phyloP scores from a whole-genome alignment of 2,888 invertebrate genomes.

The Watsonalla binaria region DNA sequence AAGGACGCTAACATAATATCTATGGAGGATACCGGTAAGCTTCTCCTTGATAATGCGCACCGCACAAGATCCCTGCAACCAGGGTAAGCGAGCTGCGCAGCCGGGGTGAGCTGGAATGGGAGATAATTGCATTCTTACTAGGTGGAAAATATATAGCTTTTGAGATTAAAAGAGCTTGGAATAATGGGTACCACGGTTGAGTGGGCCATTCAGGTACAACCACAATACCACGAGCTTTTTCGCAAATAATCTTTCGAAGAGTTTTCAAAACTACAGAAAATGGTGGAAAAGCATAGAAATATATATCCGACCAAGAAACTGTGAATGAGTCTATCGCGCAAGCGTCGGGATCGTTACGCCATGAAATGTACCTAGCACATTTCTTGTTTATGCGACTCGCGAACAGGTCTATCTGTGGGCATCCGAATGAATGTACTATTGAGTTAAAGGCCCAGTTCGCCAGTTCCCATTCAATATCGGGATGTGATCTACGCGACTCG shows the following conservation, averaged over 20 bases:
- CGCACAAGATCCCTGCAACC: slow-evolving; percentile 15
- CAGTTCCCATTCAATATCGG: slow-evolving; percentile 12
- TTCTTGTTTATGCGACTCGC: slow-evolving; percentile 19
- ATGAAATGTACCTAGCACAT: slow-evolving; percentile 16
- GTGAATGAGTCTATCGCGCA: slow-evolving; percentile 19
- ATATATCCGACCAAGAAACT: slow-evolving; percentile 12
- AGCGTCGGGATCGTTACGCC: slow-evolving; percentile 20
- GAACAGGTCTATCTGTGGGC: slow-evolving; percentile 20
- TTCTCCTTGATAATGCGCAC: slow-evolving; percentile 5
- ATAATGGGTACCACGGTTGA: slow-evolving; percentile 20
- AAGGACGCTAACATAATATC: slow-evolving; percentile 13
- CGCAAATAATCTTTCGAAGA: slow-evolving; percentile 15
- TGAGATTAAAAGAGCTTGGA: slow-evolving; percentile 6
- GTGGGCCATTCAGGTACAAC: slow-evolving; percentile 19
- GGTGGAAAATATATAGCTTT: background rate
- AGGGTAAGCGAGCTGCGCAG: slow-evolving; percentile 12
- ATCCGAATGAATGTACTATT: slow-evolving; percentile 3
- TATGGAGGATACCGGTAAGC: slow-evolving; percentile 2
- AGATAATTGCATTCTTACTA: background rate
- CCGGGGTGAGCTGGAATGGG: slow-evolving; percentile 6
- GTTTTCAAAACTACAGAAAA: slow-evolving; percentile 16
- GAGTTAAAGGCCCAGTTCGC: background rate
- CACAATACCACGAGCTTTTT: slow-evolving; percentile 16
- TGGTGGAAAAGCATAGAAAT: slow-evolving; percentile 22
- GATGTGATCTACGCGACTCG: slow-evolving; percentile 9